These are phyloP conservation scores for Blastobasis adustella DNA, from an alignment of 2,888 invertebrate species.

Conservation along the genomic window DNA sequence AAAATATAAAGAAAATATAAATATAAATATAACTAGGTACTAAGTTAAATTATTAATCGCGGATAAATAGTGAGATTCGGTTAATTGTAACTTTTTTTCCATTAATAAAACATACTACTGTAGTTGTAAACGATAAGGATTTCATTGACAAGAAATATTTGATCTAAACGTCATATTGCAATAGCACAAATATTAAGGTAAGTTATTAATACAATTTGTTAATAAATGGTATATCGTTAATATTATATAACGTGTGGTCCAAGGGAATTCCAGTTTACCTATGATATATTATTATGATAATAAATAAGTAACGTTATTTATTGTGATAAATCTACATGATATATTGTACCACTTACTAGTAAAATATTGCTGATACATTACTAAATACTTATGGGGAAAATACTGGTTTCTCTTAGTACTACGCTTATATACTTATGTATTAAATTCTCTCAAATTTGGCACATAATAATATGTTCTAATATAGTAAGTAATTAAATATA, in stretches of 20 bases:
- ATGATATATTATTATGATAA: background rate
- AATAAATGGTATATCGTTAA: conserved; percentile 2
- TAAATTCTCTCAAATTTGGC: conserved; percentile 67
- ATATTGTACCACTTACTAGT: conserved; percentile 24
- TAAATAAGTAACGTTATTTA: conserved; percentile 1
- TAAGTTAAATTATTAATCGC: background rate
- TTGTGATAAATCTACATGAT: conserved; percentile 17
- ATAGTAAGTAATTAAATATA: no score
- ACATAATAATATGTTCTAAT: conserved; percentile 29
- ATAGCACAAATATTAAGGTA: background rate
- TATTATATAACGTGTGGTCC: conserved; percentile 27
- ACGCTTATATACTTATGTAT: conserved; percentile 25
- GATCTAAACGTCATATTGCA: background rate
- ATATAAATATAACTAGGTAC: background rate
- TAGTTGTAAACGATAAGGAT: no score
- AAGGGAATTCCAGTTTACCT: conserved; percentile 24
- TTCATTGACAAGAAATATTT: background rate
- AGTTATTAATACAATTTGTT: conserved; percentile 7
- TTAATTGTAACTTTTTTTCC: no score
- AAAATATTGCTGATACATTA: conserved; percentile 39
- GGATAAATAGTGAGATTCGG: background rate
- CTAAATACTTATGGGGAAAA: conserved; percentile 33
- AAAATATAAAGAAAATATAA: conserved; percentile 6
- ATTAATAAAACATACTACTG: no score
- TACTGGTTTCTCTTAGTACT: conserved; percentile 41